Evolutionary conservation across 2,888 invertebrate genomes (phyloP), one percentile per base, ranked within the genome.

Genomic region (Selenia dentaria): DNA sequence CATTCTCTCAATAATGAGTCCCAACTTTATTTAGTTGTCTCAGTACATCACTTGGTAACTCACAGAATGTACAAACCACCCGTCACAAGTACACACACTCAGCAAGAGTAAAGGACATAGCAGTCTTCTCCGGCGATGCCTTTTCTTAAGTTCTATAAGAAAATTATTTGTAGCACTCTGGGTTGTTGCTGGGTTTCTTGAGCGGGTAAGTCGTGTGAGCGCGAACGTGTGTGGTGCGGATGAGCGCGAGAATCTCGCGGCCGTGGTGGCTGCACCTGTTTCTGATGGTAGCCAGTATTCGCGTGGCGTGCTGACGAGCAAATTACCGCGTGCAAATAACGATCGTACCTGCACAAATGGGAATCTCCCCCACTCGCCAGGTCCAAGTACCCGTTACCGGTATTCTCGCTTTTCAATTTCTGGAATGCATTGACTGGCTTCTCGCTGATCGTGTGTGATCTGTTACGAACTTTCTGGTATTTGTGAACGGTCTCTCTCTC

Each of bases 251-350:
- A 20, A 4, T 47, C 47, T 1, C 33, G 22, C 18, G 74, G 70
- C 33, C 69, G 66, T 11, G 70, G 66, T 5, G 71, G 54, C 33
- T 70, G 80, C 33, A 65, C 57, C 28, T 83, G 86, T 58, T 86
- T 83, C 55, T 87, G 86, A 59, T 91, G 91, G 59, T 80, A 86
- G 25, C 91, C 91, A 0, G 87, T 82, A 49, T 90, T 78, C 1
- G 89, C 89, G 54, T 91, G 91, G 8, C 83, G 74, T 4, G 91
- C 83, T 1, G 91, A 90, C 11, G 92, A 90, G 64, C 93, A 93
- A 53, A 93, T 93, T 31, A 93, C 93, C 29, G 93, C 93, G 67
- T 93, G 93, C 43, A 93, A 73, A 70, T 93, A 93, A 44, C 93
- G 89, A 67, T 93, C 93, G 66, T 93, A 93, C 44, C 89, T 64